phyloP scores from a whole-genome alignment of 2,888 invertebrate species.

The Carpatolechia fugitivella region DNA sequence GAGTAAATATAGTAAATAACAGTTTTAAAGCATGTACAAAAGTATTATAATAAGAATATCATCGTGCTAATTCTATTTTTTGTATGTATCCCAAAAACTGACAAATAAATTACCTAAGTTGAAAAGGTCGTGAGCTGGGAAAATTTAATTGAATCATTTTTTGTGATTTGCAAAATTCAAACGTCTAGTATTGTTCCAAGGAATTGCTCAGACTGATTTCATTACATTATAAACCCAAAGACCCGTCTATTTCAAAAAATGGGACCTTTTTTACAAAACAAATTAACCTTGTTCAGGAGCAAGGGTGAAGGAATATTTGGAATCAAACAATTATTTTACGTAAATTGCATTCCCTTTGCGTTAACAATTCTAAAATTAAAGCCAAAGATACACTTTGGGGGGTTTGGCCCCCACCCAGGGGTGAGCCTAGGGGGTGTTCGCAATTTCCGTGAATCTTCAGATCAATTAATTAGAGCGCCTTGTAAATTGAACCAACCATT shows the following conservation, averaged over 20 bases:
- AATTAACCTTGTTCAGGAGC: constrained; percentile 39
- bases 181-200: constrained; percentile 19
- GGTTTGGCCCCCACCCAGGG: constrained; percentile 1
- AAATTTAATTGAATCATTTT: neutral
- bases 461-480: constrained; percentile 75
- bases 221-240: constrained; percentile 29
- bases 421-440: constrained; percentile 33
- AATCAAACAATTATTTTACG: constrained; percentile 77
- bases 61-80: no score
- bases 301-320: constrained; percentile 57
- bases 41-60: no score
- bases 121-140: neutral
- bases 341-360: constrained; percentile 76
- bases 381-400: constrained; percentile 65
- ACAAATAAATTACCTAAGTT: neutral
- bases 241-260: constrained; percentile 15
- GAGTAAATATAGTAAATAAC: no score
- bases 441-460: constrained; percentile 70
- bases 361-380: constrained; percentile 77
- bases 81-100: no score
- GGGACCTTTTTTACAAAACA: constrained; percentile 42
- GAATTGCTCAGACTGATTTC: constrained; percentile 28
- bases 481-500: constrained; percentile 60
- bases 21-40: no score
- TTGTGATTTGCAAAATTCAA: neutral